Conservation (phyloP, 64 coral and sea anemone species). For the Montipora foliosa region DNA sequence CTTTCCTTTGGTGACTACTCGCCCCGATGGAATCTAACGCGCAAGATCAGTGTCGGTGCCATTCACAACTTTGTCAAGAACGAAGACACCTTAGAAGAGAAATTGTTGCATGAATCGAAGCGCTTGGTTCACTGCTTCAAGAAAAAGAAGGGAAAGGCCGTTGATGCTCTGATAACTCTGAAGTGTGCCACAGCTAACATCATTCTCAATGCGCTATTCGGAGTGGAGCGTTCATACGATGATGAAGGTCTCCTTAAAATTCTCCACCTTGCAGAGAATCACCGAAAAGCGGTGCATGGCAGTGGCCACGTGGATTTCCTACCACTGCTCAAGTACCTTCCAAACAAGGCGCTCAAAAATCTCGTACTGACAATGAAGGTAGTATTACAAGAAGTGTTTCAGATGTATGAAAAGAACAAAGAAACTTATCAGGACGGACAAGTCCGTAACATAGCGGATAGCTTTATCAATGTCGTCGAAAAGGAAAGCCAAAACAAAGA, state of each 20-base stretch:
- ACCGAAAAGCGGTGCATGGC: slow-evolving; percentile 48
- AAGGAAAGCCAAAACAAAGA: too few relatives aligned
- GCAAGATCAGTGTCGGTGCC: slow-evolving; percentile 20
- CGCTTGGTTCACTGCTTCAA: slow-evolving; percentile 43
- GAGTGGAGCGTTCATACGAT: slow-evolving; percentile 28
- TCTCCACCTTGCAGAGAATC: slow-evolving; percentile 42
- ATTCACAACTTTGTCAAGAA: slow-evolving; percentile 73
- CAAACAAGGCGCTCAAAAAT: slow-evolving; percentile 35
- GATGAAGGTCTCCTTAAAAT: slow-evolving; percentile 37
- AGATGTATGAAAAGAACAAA: slow-evolving; percentile 69
- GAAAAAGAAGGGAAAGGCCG: slow-evolving; percentile 42
- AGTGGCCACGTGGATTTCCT: slow-evolving; percentile 73
- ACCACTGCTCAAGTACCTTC: slow-evolving; percentile 72
- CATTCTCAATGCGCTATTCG: slow-evolving; percentile 61
- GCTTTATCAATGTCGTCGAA: too few relatives aligned
- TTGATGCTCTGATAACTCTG: slow-evolving; percentile 35
- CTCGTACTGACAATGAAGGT: slow-evolving; percentile 5
- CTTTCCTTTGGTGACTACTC: background rate
- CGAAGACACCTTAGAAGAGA: slow-evolving; percentile 31
- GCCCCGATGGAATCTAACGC: background rate
- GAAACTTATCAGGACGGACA: slow-evolving; percentile 45
- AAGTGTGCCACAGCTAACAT: slow-evolving; percentile 56
- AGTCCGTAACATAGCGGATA: too few relatives aligned
- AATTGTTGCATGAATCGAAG: slow-evolving; percentile 42
- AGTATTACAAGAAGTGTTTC: background rate